Conservation (phyloP, 2,113 vertebrate species). For the Elephas maximus region DNA sequence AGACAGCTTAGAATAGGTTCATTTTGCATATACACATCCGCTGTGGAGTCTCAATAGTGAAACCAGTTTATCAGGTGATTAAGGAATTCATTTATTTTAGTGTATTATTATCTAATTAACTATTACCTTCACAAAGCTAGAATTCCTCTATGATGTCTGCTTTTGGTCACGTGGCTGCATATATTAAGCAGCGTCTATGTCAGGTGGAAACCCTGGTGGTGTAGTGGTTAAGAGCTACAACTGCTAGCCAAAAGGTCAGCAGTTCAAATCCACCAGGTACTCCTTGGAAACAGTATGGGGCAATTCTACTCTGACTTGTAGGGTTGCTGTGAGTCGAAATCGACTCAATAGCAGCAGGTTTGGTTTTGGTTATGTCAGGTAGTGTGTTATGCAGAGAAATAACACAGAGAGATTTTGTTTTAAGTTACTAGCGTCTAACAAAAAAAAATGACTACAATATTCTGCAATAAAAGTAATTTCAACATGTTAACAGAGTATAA, state of each 20-base stretch:
- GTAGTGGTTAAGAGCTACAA: too few species aligned
- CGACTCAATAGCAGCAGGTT: too few species aligned
- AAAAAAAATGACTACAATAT: neutral
- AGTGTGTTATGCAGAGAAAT: neutral
- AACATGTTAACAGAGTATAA: neutral
- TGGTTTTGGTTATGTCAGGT: neutral
- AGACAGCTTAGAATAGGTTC: neutral
- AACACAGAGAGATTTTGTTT: neutral
- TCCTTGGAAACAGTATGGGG: too few species aligned
- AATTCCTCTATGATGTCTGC: neutral
- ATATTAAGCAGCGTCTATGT: neutral
- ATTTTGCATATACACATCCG: constrained; percentile 19
- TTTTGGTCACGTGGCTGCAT: neutral
- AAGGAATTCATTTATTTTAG: neutral
- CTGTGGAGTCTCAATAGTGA: constrained; percentile 8
- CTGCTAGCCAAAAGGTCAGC: too few species aligned
- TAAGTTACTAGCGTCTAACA: neutral
- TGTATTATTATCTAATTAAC: neutral
- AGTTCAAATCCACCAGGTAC: too few species aligned
- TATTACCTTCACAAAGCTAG: neutral
- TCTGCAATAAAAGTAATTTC: neutral
- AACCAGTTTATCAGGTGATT: neutral
- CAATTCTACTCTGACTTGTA: too few species aligned
- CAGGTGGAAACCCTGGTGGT: neutral
- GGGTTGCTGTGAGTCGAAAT: too few species aligned